Evolutionary conservation across 2,888 invertebrate species (phyloP).

Genomic region (Chrysomela aeneicollis): DNA sequence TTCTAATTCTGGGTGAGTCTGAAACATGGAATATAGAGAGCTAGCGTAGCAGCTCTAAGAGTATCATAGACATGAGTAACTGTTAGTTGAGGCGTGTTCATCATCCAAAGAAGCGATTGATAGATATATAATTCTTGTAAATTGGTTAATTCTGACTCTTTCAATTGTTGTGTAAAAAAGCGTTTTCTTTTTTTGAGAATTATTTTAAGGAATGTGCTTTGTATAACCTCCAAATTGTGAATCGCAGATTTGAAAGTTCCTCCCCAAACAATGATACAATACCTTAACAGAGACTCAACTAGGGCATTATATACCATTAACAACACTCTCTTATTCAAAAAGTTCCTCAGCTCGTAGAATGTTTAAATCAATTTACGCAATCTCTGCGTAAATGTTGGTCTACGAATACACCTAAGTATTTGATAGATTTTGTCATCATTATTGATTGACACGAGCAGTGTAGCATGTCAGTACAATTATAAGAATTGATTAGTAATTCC

Average conservation of each 20-base stretch:
- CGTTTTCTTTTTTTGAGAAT: slow-evolving; percentile 10
- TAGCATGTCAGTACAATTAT: too few species aligned
- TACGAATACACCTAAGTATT: too few species aligned
- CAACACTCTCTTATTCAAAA: background rate
- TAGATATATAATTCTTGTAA: background rate
- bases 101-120: slow-evolving; percentile 2
- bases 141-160: slow-evolving; percentile 6
- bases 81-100: background rate
- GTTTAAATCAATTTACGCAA: too few species aligned
- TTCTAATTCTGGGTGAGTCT: slow-evolving; percentile 10
- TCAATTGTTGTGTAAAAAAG: background rate
- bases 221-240: slow-evolving; percentile 15
- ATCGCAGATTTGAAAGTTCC: slow-evolving; percentile 4
- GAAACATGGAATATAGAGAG: background rate
- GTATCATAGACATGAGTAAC: slow-evolving; percentile 1
- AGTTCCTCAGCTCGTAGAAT: too few species aligned
- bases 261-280: slow-evolving; percentile 15
- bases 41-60: background rate
- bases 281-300: slow-evolving; percentile 1
- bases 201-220: slow-evolving; percentile 13
- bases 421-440: too few species aligned
- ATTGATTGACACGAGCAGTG: too few species aligned
- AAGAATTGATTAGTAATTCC: too few species aligned
- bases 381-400: too few species aligned
- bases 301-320: slow-evolving; percentile 10